Evolutionary conservation across 2,113 vertebrate species (phyloP).

Genomic region (Pantherophis guttatus): DNA sequence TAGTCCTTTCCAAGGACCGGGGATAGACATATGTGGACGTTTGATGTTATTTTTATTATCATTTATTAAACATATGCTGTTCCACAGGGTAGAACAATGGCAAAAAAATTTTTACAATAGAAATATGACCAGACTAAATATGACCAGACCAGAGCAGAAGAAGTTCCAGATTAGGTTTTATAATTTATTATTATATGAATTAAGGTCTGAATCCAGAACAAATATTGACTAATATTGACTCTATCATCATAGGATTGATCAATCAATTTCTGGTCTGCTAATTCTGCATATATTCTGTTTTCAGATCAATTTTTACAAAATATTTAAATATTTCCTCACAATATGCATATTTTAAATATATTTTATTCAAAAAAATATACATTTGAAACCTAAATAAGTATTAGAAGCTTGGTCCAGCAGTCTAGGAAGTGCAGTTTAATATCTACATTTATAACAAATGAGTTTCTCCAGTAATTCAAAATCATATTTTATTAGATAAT

Average conservation of each 20-base stretch:
- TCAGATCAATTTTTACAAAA: not conserved
- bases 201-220: not conserved
- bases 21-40: not conserved
- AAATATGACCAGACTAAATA: not conserved
- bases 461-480: not conserved
- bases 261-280: not conserved
- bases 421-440: not conserved
- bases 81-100: not conserved
- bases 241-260: not conserved
- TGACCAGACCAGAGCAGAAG: not conserved
- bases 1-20: not conserved
- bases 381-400: not conserved
- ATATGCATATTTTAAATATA: not conserved
- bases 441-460: not conserved
- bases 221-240: not conserved
- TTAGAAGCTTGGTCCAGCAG: not conserved
- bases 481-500: not conserved
- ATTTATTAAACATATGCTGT: not conserved
- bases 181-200: not conserved
- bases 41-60: not conserved
- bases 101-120: not conserved
- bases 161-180: not conserved
- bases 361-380: not conserved
- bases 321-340: not conserved
- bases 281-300: not conserved